Evolutionary conservation across 2,113 vertebrate species (phyloP).

Genomic region (Pteruthius melanotis): DNA sequence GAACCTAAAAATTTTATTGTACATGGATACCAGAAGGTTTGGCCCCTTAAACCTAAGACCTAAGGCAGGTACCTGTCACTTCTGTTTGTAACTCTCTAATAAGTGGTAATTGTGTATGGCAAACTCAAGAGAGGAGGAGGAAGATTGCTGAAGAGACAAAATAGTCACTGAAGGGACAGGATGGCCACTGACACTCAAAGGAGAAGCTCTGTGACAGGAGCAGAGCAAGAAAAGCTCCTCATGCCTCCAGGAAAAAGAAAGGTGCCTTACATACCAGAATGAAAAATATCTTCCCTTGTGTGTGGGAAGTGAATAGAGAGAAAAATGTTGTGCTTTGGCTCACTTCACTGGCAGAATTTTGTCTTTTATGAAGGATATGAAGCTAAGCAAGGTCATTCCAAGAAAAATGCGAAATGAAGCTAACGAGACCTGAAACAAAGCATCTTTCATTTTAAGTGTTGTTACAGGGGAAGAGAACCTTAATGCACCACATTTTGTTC

Average conservation of each 20-base stretch:
- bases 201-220: neutral
- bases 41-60: neutral
- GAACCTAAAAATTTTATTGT: neutral
- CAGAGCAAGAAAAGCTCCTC: neutral
- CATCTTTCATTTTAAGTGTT: constrained; percentile 11
- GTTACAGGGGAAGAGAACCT: neutral
- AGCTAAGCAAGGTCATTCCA: constrained; percentile 39
- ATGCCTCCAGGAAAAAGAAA: neutral
- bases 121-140: neutral
- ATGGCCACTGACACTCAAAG: neutral
- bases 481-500: neutral
- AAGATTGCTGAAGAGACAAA: neutral
- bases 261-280: neutral
- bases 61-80: neutral
- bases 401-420: constrained; percentile 22
- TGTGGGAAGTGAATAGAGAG: constrained; percentile 9
- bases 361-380: constrained; percentile 26
- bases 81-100: neutral
- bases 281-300: neutral
- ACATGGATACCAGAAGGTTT: neutral
- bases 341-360: constrained; percentile 20
- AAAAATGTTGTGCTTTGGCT: constrained; percentile 42
- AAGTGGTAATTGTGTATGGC: neutral
- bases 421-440: neutral
- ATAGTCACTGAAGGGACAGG: neutral